Conservation (phyloP, 1,140 invertebrate genomes). For the Euschistus heros region DNA sequence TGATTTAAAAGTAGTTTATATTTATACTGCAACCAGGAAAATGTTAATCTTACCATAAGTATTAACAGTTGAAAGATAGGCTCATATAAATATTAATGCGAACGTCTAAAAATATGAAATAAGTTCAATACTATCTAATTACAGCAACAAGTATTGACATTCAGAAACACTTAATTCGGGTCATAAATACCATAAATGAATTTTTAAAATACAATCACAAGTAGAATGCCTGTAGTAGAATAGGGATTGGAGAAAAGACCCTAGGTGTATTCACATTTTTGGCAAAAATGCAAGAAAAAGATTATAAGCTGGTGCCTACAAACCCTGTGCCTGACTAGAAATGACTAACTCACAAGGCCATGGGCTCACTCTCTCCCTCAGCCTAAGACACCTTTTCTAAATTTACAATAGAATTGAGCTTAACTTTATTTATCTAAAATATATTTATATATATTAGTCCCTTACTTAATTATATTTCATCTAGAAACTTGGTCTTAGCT, state of each 20-base stretch:
- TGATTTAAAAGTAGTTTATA: too few species aligned
- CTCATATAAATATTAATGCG: too few species aligned
- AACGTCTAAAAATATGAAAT: too few species aligned
- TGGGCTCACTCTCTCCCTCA: conserved; percentile 5
- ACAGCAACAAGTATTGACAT: too few species aligned
- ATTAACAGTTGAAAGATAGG: too few species aligned
- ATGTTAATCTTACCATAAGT: too few species aligned
- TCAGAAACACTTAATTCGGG: conserved; percentile 5
- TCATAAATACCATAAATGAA: neutral
- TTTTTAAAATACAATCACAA: neutral
- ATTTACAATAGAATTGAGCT: conserved; percentile 15
- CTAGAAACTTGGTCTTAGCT: conserved; percentile 16
- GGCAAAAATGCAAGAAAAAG: conserved; percentile 3
- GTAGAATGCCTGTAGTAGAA: too few species aligned
- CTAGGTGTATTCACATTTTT: conserved; percentile 11
- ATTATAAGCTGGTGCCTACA: conserved; percentile 7
- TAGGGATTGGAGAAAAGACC: neutral
- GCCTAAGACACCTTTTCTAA: conserved; percentile 12
- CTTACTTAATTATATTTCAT: conserved; percentile 10
- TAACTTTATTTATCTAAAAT: conserved; percentile 8
- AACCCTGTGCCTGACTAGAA: conserved; percentile 17
- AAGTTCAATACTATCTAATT: too few species aligned
- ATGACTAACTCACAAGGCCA: conserved; percentile 17
- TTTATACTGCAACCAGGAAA: too few species aligned
- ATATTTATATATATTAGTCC: conserved; percentile 18